phyloP scores from a whole-genome alignment of 2,888 invertebrate species.

The Diarsia rubi region DNA sequence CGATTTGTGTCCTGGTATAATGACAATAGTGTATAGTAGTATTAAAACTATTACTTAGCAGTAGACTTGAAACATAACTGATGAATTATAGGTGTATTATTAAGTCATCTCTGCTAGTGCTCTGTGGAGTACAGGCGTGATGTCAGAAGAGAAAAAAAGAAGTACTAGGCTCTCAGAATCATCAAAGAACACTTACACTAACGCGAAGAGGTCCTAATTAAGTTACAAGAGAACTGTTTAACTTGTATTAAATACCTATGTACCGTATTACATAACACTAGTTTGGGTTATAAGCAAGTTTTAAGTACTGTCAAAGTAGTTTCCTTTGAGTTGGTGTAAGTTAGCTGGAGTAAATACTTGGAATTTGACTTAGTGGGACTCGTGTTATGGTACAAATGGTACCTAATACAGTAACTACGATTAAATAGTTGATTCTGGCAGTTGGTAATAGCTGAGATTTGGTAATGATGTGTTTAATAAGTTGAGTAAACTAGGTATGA shows the following conservation, averaged over 20 bases:
- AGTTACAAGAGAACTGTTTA: conserved; percentile 58
- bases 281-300: conserved; percentile 57
- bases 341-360: conserved; percentile 63
- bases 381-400: conserved; percentile 34
- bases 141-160: background rate
- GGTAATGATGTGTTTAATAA: no score
- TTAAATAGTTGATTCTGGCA: background rate
- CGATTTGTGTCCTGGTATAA: no score
- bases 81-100: background rate
- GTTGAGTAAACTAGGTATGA: no score
- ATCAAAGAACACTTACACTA: background rate
- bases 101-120: background rate
- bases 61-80: background rate
- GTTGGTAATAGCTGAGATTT: background rate
- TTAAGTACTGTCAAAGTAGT: conserved; percentile 65
- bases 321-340: conserved; percentile 56
- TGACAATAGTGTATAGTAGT: no score
- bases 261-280: conserved; percentile 45
- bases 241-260: conserved; percentile 62
- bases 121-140: background rate
- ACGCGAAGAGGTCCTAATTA: conserved; percentile 34
- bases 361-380: conserved; percentile 46
- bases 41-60: no score
- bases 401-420: no score
- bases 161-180: background rate